These are phyloP conservation scores for Caenorhabditis japonica DNA, from an alignment of 2,888 invertebrate species.

Conservation along the genomic window DNA sequence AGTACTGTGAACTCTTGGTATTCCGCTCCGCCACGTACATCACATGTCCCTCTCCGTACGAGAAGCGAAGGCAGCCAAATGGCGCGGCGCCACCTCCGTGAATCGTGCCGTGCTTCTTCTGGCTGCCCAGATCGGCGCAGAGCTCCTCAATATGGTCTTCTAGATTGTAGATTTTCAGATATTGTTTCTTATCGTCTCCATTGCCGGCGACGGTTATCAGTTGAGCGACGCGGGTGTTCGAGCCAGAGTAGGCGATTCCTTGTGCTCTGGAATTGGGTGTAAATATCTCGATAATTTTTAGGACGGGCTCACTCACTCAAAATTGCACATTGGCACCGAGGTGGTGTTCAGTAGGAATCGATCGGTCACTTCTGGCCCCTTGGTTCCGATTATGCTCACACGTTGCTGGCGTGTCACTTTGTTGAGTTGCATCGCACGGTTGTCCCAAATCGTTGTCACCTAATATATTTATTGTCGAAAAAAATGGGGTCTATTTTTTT, in stretches of 20 bases:
- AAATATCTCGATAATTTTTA: conserved; percentile 3
- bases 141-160: conserved; percentile 59
- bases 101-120: conserved; percentile 72
- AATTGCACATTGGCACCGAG: conserved; percentile 59
- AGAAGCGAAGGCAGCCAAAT: conserved; percentile 71
- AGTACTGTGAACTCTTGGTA: conserved; percentile 67
- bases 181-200: conserved; percentile 72
- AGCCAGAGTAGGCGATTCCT: conserved; percentile 54
- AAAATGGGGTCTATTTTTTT: neutral
- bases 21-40: conserved; percentile 73
- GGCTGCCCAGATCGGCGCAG: conserved; percentile 62
- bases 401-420: conserved; percentile 57
- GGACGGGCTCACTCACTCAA: conserved; percentile 53
- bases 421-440: conserved; percentile 66
- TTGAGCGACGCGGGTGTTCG: conserved; percentile 65
- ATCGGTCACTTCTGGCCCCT: conserved; percentile 44
- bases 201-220: conserved; percentile 65
- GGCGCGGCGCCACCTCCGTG: conserved; percentile 53
- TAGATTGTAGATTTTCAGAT: conserved; percentile 62
- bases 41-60: conserved; percentile 71
- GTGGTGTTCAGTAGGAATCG: conserved; percentile 51
- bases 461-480: conserved; percentile 12
- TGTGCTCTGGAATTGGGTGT: conserved; percentile 53
- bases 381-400: conserved; percentile 45
- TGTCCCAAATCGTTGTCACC: conserved; percentile 69